These are phyloP conservation scores for Brachionus paranguensis DNA, from an alignment of 1,140 invertebrate genomes.

Conservation along the genomic window DNA sequence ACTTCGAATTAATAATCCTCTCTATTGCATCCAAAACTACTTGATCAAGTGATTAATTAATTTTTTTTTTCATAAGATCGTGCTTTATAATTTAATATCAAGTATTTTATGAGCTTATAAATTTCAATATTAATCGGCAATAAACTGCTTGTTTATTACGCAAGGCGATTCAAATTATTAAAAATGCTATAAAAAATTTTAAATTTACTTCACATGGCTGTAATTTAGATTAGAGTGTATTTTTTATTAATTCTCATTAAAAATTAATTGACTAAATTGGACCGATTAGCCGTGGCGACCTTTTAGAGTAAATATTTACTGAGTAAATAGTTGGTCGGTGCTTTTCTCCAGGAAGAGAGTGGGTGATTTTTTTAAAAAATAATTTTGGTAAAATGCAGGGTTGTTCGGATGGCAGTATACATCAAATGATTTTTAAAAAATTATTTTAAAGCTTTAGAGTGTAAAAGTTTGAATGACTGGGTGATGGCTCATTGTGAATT, in stretches of 20 bases:
- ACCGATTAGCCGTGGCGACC: neutral
- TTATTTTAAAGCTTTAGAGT: too few species aligned
- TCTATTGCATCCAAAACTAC: neutral
- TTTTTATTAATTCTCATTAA: neutral
- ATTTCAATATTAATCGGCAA: neutral
- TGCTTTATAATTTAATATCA: neutral
- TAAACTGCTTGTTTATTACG: neutral
- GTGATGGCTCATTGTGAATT: too few species aligned
- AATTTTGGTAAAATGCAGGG: too few species aligned
- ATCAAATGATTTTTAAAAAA: too few species aligned
- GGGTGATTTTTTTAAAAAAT: too few species aligned
- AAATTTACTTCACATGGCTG: neutral
- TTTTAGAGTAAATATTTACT: neutral
- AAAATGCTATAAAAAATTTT: neutral
- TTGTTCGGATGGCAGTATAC: too few species aligned
- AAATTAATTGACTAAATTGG: neutral
- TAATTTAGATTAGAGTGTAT: neutral
- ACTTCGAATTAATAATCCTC: neutral
- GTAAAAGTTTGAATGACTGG: too few species aligned
- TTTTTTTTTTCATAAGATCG: neutral
- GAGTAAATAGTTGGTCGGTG: neutral
- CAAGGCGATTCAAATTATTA: neutral
- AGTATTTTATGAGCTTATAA: neutral
- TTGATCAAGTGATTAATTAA: conserved; percentile 32
- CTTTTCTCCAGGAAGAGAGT: neutral